phyloP scores from a whole-genome alignment of 2,113 vertebrate species.

The Gallinago undulata region DNA sequence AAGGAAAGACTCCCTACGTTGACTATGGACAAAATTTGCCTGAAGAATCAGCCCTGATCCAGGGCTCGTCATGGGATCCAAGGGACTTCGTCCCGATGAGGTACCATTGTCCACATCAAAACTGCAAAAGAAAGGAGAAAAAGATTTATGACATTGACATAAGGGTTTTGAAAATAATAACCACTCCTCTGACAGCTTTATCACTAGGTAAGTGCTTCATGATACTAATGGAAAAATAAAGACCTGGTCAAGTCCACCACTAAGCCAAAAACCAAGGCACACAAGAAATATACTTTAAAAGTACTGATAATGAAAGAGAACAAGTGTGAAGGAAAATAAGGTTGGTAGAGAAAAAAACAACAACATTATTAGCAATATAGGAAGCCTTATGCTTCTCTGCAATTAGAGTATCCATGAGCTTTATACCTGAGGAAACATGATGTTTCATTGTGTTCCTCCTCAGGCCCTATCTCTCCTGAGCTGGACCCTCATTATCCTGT shows the following conservation, averaged over 20 bases:
- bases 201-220: not conserved
- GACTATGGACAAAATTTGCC: constrained; percentile 98
- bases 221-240: not conserved
- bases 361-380: not conserved
- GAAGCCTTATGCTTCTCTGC: not conserved
- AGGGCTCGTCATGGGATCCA: constrained; percentile 98
- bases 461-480: not conserved
- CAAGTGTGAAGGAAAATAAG: not conserved
- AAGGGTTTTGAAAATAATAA: not conserved
- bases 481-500: not conserved
- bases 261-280: not conserved
- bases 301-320: not conserved
- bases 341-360: not conserved
- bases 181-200: not conserved
- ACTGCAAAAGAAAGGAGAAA: constrained; percentile 67
- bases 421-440: not conserved
- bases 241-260: not conserved
- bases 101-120: constrained; percentile 99
- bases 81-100: constrained; percentile 94
- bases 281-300: not conserved
- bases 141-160: not conserved
- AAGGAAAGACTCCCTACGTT: constrained; percentile 96
- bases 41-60: constrained; percentile 97
- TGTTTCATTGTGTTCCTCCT: not conserved
- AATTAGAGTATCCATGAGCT: not conserved